Base-by-base conservation (phyloP, 2,888 invertebrate species). In the Leptogaster cylindrica region DNA sequence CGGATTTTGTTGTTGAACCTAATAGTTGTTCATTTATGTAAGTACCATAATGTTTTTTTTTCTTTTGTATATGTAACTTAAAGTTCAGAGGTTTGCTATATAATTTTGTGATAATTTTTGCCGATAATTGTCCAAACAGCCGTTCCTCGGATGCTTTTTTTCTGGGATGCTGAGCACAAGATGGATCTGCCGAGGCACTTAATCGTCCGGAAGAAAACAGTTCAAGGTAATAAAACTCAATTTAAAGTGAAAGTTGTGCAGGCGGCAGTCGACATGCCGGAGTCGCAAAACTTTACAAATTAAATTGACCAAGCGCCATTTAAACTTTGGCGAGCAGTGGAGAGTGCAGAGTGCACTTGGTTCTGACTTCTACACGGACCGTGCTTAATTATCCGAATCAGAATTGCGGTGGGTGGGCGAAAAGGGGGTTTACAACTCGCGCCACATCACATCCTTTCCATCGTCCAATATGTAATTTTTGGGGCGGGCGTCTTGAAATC, bases 291-390 rank as follows among this genome's bases (percentile, higher is more conserved):
- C n/a, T n/a, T n/a, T n/a, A n/a, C n/a, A n/a, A n/a, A n/a, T n/a
- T 7, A 31, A 7, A 7, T 68, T 68, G 69, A 69, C 69, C 69
- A 66, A 48, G 36, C 48, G 61, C 67, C 64, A 69, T 69, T 69
- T 69, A 69, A 67, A 69, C 69, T 69, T 67, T 69, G 65, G 55
- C 67, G 64, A n/a, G n/a, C n/a, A n/a, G n/a, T n/a, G n/a, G 63
- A 44, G 55, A 69, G 46, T 48, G 48, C 27, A 41, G 66, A 28
- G 46, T 27, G 63, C 25, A 25, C 39, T 64, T 58, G 31, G 46
- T 46, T 46, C 23, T 8, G 16, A 44, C 3, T 44, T 27, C 20
- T 51, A 28, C 20, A 4, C 41, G 44, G 23, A 25, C 41, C 28
- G 61, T 25, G 16, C 23, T 58, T 61, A 61, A 61, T 61, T 61